Base-by-base conservation (phyloP, 35 echinoderm and acorn worm genomes). In the Strongylocentrotus purpuratus region DNA sequence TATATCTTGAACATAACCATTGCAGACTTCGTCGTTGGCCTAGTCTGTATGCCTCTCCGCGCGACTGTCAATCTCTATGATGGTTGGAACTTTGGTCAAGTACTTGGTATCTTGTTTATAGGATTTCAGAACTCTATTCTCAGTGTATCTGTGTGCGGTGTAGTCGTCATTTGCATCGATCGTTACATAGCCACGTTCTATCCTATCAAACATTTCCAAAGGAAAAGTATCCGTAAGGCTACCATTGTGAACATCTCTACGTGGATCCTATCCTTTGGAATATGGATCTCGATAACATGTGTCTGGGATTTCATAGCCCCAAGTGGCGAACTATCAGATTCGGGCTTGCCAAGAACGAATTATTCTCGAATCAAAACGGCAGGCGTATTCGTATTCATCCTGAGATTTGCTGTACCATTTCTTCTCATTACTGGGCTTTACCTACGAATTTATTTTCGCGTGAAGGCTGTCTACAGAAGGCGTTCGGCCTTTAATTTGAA, bases 201-300 rank as follows among this genome's bases (percentile, higher is more conserved):
- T 87, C 95, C 95, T 11, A 45, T 95, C 41, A 61, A 33, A 33
- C 95, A 95, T 61, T 87, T 41, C 33, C 52, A 65, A 88, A 33
- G 4, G 47, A 90, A 78, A 20, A 95, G 33, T 12, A 95, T 33
- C 7, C 45, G 47, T 25, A 48, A 46, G 31, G 94, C 94, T 31
- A 20, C 33, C 6, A 31, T 95, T 7, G 31, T 47, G 18, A 95
- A 87, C 31, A 46, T 87, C 17, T 12, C 88, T 10, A 48, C 94
- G 46, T 95, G 94, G 94, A 59, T 45, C 22, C 22, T 95, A 33
- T 35, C 94, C 20, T 87, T 88, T 31, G 22, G 33, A 10, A 5
- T 88, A 12, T 95, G 85, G 85, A 13, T 95, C 41, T 33, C 46
- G 31, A 88, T 88, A 35, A 95, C 32, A 1, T 28, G 15, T 32